phyloP scores from a whole-genome alignment of 1,140 invertebrate genomes.

The Orchesella cincta region DNA sequence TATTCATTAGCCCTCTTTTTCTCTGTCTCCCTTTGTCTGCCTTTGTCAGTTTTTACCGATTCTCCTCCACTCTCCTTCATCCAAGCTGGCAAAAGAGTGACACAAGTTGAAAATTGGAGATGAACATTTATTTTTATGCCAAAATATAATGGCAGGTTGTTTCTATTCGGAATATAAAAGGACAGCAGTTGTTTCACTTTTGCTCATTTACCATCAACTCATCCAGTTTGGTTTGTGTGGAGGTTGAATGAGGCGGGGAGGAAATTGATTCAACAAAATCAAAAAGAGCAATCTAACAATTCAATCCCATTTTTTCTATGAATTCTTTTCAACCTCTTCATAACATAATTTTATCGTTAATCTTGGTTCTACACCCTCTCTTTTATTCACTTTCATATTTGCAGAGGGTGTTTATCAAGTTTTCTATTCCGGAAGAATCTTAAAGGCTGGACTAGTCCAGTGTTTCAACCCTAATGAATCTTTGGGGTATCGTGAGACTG shows the following conservation, averaged over 20 bases:
- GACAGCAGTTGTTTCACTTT: background rate
- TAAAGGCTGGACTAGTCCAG: too few relatives aligned
- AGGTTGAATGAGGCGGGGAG: background rate
- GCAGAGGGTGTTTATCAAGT: too few relatives aligned
- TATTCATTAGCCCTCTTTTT: constrained; percentile 22
- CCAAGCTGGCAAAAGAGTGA: too few relatives aligned
- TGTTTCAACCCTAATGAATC: too few relatives aligned
- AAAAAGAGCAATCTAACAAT: constrained; percentile 1
- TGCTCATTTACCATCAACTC: constrained; percentile 12
- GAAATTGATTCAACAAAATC: constrained; percentile 17
- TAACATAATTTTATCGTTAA: constrained; percentile 1
- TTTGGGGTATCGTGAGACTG: background rate
- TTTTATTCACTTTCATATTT: background rate
- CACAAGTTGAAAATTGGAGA: too few relatives aligned
- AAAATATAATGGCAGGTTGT: constrained; percentile 20
- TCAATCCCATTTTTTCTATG: background rate
- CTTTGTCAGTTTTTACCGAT: background rate
- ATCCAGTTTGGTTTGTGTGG: background rate
- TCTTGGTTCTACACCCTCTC: background rate
- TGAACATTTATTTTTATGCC: constrained; percentile 15
- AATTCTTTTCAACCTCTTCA: too few relatives aligned
- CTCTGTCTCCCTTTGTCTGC: background rate
- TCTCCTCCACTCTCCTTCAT: background rate
- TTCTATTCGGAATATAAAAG: background rate
- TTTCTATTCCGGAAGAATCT: too few relatives aligned